phyloP scores from a whole-genome alignment of 2,113 vertebrate species.

The Accipiter virgatus region DNA sequence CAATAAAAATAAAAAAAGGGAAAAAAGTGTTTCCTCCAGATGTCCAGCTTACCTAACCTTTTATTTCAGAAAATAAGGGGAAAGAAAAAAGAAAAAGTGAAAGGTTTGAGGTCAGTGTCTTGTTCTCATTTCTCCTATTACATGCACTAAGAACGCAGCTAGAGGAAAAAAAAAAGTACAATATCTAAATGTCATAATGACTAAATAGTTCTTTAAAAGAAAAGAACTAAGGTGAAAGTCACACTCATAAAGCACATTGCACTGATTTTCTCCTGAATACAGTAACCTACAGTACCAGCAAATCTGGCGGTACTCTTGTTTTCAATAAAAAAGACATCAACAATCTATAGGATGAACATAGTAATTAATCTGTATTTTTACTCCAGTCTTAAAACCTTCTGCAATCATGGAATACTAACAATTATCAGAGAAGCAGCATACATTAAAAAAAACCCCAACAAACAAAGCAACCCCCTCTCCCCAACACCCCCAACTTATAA shows the following conservation, averaged over 20 bases:
- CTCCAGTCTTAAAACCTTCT: background rate
- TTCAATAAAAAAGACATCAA: background rate
- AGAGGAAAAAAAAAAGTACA: background rate
- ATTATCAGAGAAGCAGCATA: background rate
- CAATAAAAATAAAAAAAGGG: slow-evolving; percentile 21
- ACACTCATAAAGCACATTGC: background rate
- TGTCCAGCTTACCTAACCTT: background rate
- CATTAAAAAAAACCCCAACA: background rate
- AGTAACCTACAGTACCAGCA: background rate
- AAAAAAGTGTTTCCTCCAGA: background rate
- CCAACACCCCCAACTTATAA: background rate
- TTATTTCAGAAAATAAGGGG: slow-evolving; percentile 19
- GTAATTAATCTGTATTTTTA: background rate
- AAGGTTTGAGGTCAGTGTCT: background rate
- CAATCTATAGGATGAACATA: accelerated
- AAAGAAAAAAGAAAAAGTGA: background rate
- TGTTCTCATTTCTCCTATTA: background rate
- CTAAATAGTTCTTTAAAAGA: background rate
- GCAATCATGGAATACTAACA: background rate
- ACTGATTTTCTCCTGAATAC: background rate
- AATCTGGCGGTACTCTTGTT: background rate
- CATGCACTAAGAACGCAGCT: accelerated
- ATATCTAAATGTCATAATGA: background rate
- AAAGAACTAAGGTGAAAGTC: background rate
- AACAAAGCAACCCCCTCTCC: background rate